Conservation (phyloP, 2,113 vertebrate species). For the Perca fluviatilis region DNA sequence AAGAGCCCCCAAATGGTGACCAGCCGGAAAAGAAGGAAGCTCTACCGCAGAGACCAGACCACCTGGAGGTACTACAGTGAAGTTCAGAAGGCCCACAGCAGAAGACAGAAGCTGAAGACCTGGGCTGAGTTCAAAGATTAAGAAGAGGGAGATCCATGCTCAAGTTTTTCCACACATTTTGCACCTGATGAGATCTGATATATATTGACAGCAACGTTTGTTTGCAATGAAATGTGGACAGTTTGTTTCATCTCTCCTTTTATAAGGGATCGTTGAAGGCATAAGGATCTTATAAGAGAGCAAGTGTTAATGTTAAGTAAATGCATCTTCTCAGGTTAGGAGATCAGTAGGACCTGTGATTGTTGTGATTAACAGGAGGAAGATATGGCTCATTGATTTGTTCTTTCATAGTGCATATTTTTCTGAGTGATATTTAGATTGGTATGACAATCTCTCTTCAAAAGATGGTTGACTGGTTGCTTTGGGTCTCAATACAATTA, state of each 20-base stretch:
- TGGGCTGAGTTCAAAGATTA: neutral
- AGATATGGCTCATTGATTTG: conserved; percentile 2
- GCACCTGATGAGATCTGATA: conserved; percentile 43
- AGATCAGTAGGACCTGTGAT: neutral
- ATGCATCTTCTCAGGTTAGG: conserved; percentile 1
- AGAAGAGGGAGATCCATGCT: conserved; percentile 20
- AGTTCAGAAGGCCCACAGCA: conserved; percentile 29
- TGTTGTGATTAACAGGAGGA: neutral
- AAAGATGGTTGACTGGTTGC: conserved; percentile 22
- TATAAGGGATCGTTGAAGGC: conserved; percentile 13
- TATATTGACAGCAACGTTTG: conserved; percentile 4
- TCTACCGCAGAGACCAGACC: conserved; percentile 37
- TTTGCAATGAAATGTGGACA: conserved; percentile 48
- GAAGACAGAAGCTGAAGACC: conserved; percentile 50
- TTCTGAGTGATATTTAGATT: conserved; percentile 2
- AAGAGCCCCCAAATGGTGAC: conserved; percentile 25
- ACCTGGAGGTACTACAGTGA: conserved; percentile 32
- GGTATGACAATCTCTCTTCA: neutral
- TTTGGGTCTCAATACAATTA: conserved; percentile 16
- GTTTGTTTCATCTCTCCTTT: neutral
- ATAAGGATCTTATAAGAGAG: neutral
- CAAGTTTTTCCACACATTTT: conserved; percentile 41
- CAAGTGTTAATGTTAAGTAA: neutral
- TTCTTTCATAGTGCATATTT: neutral
- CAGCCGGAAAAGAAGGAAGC: neutral